Evolutionary conservation across 1,140 invertebrate genomes (phyloP), one percentile per base, ranked within the genome.

Genomic region (Drosophila malerkotliana): DNA sequence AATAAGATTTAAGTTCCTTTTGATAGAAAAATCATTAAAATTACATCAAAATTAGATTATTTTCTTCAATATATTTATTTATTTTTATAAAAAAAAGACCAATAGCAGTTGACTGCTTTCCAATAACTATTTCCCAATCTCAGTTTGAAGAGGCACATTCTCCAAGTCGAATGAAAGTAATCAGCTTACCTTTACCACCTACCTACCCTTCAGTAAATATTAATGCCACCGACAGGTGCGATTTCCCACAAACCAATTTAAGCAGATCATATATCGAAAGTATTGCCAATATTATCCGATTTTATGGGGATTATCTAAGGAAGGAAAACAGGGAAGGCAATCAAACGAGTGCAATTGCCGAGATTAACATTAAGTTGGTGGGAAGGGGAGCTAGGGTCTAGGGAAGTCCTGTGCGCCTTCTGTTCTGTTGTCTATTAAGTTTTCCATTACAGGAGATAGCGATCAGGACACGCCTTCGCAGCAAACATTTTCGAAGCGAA

Each of bases 371-470:
- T 15, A 44, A n/a, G 34, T 48, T 39, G 10, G 15, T 8, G 10
- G 2, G 41, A 5, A 30, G 12, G 2, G 41, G 5, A 30, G 12
- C 41, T 39, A 1, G 10, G 5, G 21, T 21, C 21, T 21, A 21
- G 3, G 21, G 10, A 52, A 54, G 21, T 54, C 47, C 55, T 45
- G 41, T 51, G 53, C 44, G 53, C 44, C 30, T 28, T 30, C 26
- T 28, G 26, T 6, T 28, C 52, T 60, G 15, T 56, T 74, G 61
- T 87, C 82, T 82, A 87, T 85, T 85, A 87, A 68, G 78, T 82
- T 85, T 85, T 78, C 82, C 82, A 87, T 87, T 87, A 87, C 58
- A 47, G 61, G 41, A 57, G 81, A 85, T 85, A 75, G 77, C 74
- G 81, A 85, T 85, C 81, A 48, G 72, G 54, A 69, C 60, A 75